Evolutionary conservation across 2,888 invertebrate species (phyloP).

Genomic region (Diplolepis rosae): DNA sequence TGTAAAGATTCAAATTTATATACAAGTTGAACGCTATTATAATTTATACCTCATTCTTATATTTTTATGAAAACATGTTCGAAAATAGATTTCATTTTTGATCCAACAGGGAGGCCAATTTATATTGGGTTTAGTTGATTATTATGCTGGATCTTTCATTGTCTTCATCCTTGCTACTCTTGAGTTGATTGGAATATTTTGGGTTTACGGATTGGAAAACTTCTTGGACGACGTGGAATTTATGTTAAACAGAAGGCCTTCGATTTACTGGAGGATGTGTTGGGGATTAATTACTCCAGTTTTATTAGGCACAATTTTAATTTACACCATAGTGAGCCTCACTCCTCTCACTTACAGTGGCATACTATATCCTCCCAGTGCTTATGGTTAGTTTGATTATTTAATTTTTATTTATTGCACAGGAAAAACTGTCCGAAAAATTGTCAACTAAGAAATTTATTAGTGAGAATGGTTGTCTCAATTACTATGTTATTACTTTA

Average conservation of each 20-base stretch:
- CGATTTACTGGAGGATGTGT: conserved; percentile 86
- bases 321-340: conserved; percentile 81
- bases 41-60: no score
- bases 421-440: no score
- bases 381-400: conserved; percentile 75
- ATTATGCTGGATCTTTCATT: conserved; percentile 74
- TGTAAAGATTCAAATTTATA: no score
- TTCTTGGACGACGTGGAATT: conserved; percentile 85
- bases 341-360: conserved; percentile 79
- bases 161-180: conserved; percentile 74
- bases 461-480: no score
- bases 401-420: conserved; percentile 12
- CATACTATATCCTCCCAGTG: conserved; percentile 78
- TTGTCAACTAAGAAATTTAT: no score
- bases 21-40: no score
- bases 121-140: conserved; percentile 73
- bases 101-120: conserved; percentile 73
- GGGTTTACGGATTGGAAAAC: conserved; percentile 77
- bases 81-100: background rate
- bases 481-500: no score
- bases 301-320: conserved; percentile 81
- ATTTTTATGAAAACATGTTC: background rate
- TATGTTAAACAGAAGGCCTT: conserved; percentile 83
- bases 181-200: conserved; percentile 73
- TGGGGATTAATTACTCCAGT: conserved; percentile 86